phyloP scores from a whole-genome alignment of 2,888 invertebrate species.

The Lymantria dispar region DNA sequence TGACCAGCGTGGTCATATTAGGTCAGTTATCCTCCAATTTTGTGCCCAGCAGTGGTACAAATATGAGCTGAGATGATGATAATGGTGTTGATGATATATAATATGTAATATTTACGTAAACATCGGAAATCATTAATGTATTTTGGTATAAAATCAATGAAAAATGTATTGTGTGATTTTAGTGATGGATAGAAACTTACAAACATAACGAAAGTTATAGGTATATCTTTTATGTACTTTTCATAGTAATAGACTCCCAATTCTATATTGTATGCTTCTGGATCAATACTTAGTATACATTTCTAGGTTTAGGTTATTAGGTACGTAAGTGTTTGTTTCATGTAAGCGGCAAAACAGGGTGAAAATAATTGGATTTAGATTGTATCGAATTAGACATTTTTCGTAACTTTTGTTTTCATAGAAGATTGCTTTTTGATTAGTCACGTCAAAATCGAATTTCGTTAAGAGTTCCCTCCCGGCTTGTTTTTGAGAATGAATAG shows the following conservation, averaged over 20 bases:
- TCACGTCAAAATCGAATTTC: slow-evolving; percentile 72
- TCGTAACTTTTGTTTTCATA: slow-evolving; percentile 65
- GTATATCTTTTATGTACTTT: neutral
- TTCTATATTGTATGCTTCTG: neutral
- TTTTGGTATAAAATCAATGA: no score
- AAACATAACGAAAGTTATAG: no score
- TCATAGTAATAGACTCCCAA: neutral
- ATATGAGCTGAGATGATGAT: no score
- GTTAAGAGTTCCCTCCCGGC: slow-evolving; percentile 21
- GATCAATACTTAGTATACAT: slow-evolving; percentile 28
- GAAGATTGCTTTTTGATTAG: slow-evolving; percentile 75
- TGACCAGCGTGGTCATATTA: no score
- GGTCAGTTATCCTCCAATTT: no score
- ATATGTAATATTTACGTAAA: no score
- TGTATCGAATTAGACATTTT: slow-evolving; percentile 74
- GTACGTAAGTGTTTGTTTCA: slow-evolving; percentile 39
- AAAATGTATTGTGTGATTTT: no score
- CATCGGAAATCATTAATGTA: no score
- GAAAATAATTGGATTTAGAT: slow-evolving; percentile 77
- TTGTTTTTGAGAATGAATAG: slow-evolving; percentile 21
- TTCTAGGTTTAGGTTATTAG: slow-evolving; percentile 29
- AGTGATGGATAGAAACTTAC: no score
- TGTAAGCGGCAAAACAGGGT: slow-evolving; percentile 54
- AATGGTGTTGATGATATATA: no score
- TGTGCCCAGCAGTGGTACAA: no score